These are phyloP conservation scores for Prochilodus magdalenae DNA, from an alignment of 2,113 vertebrate species.

Conservation along the genomic window DNA sequence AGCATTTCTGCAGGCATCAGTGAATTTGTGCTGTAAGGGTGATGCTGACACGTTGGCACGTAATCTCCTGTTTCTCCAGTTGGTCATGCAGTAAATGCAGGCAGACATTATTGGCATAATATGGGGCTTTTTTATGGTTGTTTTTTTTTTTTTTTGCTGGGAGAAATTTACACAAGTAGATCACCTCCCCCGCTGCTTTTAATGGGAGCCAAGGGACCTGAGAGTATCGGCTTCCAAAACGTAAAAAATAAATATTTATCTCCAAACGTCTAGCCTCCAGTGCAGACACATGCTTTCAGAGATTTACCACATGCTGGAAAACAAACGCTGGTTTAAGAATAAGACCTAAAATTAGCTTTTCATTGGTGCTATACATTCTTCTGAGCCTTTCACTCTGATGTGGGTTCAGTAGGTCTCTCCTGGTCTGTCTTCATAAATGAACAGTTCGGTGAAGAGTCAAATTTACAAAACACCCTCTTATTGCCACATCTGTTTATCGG, in stretches of 20 bases:
- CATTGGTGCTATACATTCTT: neutral
- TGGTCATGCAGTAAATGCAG: conserved; percentile 2
- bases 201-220: conserved; percentile 1
- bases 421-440: neutral
- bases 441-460: neutral
- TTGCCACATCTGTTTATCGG: too few relatives aligned
- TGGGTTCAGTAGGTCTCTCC: neutral
- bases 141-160: neutral
- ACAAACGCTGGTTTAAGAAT: neutral
- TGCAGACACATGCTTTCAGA: conserved; percentile 1
- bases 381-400: neutral
- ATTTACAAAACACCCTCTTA: too few relatives aligned
- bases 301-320: neutral
- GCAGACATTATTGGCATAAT: neutral
- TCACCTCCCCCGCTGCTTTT: conserved; percentile 9
- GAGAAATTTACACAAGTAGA: neutral
- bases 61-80: neutral
- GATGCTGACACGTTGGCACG: neutral
- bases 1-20: neutral
- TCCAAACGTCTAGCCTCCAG: conserved; percentile 13
- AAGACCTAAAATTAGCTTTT: conserved; percentile 6
- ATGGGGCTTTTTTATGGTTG: neutral
- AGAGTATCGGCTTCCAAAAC: neutral
- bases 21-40: neutral
- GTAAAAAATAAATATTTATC: conserved; percentile 28